A percentile compares a stretch with the other conserved stretches of the same genome.
Evolutionary conservation across 2,888 invertebrate species (phyloP).

Genomic region (Macrophya alboannulata): DNA sequence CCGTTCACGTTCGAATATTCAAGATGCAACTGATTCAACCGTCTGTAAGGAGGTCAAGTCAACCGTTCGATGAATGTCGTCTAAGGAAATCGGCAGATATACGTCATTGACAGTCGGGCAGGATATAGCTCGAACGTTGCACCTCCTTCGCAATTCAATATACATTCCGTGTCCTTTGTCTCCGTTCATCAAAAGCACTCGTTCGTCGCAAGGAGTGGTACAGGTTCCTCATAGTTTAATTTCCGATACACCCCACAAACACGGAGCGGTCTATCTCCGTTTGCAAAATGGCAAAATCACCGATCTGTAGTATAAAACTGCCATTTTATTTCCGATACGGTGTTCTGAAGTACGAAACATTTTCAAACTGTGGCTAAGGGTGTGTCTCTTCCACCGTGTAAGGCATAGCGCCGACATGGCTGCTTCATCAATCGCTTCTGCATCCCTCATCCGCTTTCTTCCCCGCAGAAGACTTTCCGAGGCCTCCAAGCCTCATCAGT

Average conservation of each 20-base stretch:
- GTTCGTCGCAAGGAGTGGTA: slow-evolving; percentile 23
- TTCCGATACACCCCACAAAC: slow-evolving; percentile 37
- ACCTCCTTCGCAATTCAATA: slow-evolving; percentile 3
- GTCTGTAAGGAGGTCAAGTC: slow-evolving; percentile 15
- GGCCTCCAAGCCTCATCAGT: slow-evolving; percentile 70
- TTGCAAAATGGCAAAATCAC: not conserved
- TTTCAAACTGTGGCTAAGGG: not conserved
- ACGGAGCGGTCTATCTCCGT: slow-evolving; percentile 10
- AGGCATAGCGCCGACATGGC: slow-evolving; percentile 13
- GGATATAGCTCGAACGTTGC: slow-evolving; percentile 24
- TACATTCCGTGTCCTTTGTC: slow-evolving; percentile 10
- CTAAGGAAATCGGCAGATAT: slow-evolving; percentile 49
- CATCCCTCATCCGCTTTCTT: slow-evolving; percentile 40
- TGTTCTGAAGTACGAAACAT: slow-evolving; percentile 15
- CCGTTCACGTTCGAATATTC: not conserved
- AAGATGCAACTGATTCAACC: slow-evolving; percentile 19
- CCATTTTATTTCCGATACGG: slow-evolving; percentile 23
- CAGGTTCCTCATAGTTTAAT: slow-evolving; percentile 35
- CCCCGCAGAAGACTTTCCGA: slow-evolving; percentile 18
- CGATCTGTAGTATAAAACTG: not conserved
- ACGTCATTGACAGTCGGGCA: slow-evolving; percentile 17
- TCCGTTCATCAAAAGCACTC: slow-evolving; percentile 21
- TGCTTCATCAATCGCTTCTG: slow-evolving; percentile 50
- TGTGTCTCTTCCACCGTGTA: not conserved
- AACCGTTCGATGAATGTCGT: slow-evolving; percentile 11